These are phyloP conservation scores for Diadumene lineata DNA, from an alignment of 92 coral and sea anemone genomes.

Conservation along the genomic window DNA sequence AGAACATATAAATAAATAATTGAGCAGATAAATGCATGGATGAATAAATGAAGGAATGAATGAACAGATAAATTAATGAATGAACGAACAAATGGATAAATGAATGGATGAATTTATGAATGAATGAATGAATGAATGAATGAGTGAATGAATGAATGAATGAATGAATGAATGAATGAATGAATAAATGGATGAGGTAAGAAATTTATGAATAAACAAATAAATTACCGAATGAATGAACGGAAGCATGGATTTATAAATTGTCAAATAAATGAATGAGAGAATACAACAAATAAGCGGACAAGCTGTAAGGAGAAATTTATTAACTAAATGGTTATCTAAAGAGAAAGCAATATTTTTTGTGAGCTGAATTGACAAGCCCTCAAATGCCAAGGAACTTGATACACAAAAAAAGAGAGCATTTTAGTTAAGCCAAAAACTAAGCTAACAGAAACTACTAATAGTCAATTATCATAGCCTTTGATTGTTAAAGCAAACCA, in stretches of 20 bases:
- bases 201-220: not conserved
- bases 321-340: not conserved
- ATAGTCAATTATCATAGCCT: not conserved
- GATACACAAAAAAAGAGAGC: not conserved
- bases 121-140: not conserved
- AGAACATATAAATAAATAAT: not conserved
- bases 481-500: not conserved
- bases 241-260: not conserved
- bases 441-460: not conserved
- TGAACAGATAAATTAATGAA: not conserved
- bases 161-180: not conserved
- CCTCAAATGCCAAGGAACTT: not conserved
- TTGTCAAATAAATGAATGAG: not conserved
- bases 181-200: not conserved
- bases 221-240: not conserved
- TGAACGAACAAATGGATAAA: not conserved
- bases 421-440: not conserved
- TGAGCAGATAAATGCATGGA: not conserved
- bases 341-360: not conserved
- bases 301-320: too few species aligned
- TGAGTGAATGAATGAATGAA: not conserved
- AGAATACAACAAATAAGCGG: not conserved
- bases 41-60: not conserved
- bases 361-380: not conserved
- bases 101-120: not conserved